Percentiles rank a stretch among this genome's conserved stretches.
Evolutionary conservation across 2,888 invertebrate genomes (phyloP).

Genomic region (Erannis defoliaria): DNA sequence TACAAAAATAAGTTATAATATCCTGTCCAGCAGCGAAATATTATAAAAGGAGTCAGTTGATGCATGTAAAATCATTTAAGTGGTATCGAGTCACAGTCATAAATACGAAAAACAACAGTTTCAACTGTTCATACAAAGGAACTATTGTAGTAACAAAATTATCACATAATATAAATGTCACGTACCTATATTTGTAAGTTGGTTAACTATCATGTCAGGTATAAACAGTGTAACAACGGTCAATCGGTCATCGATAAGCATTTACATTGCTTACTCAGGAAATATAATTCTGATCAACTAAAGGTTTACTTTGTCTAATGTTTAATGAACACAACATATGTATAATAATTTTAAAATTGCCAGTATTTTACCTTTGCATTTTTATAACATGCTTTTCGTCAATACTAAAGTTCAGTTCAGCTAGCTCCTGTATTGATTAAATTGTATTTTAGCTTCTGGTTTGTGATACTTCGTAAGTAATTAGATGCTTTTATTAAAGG

Average conservation of each 20-base stretch:
- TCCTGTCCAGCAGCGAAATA: neutral
- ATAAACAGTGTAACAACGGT: slow-evolving; percentile 30
- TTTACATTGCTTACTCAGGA: neutral
- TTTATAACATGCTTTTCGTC: neutral
- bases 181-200: slow-evolving; percentile 32
- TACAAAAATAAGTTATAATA: neutral
- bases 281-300: neutral
- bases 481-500: neutral
- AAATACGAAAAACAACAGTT: neutral
- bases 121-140: slow-evolving; percentile 7
- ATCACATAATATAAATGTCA: slow-evolving; percentile 45
- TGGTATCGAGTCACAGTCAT: neutral
- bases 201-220: slow-evolving; percentile 28
- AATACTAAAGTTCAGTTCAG: neutral
- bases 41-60: no score
- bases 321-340: neutral
- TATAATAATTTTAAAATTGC: neutral
- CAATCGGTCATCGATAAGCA: slow-evolving; percentile 12
- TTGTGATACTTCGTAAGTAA: neutral
- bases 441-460: neutral
- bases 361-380: no score
- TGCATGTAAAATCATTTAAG: neutral
- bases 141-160: slow-evolving; percentile 23
- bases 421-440: neutral
- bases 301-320: no score